Evolutionary conservation across 2,888 invertebrate species (phyloP).

Genomic region (Phragmatobia fuliginosa): DNA sequence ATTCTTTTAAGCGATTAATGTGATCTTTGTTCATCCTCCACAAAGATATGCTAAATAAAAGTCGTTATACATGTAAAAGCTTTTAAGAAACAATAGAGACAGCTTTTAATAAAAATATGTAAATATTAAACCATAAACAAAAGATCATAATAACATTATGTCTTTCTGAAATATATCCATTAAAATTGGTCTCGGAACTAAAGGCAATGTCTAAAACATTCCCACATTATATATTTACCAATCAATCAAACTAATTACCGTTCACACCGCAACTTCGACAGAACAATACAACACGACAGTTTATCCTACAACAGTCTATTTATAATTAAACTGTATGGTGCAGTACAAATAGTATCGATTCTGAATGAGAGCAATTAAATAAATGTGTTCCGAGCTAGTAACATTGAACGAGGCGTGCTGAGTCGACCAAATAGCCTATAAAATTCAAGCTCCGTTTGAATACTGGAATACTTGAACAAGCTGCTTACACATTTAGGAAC

Average conservation of each 20-base stretch:
- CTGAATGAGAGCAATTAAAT: conserved; percentile 66
- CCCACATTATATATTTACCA: conserved; percentile 9
- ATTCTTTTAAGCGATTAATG: background rate
- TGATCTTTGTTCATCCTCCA: background rate
- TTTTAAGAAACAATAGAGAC: background rate
- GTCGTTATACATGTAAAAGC: background rate
- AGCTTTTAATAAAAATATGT: background rate
- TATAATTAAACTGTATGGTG: conserved; percentile 38
- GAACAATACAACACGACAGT: conserved; percentile 33
- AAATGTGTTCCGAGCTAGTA: conserved; percentile 62
- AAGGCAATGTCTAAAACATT: background rate
- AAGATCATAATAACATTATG: background rate
- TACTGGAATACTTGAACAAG: conserved; percentile 32
- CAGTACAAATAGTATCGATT: conserved; percentile 54
- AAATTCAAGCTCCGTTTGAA: conserved; percentile 56
- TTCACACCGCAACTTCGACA: conserved; percentile 22
- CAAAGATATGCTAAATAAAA: background rate
- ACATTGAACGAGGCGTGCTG: conserved; percentile 59
- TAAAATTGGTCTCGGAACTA: background rate
- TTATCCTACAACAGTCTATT: conserved; percentile 43
- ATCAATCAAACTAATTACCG: conserved; percentile 27
- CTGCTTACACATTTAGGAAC: conserved; percentile 1
- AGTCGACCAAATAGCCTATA: conserved; percentile 67
- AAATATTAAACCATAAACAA: background rate
- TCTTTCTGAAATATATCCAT: background rate